phyloP scores from a whole-genome alignment of 2,888 invertebrate genomes.

The Morinoia aosen region DNA sequence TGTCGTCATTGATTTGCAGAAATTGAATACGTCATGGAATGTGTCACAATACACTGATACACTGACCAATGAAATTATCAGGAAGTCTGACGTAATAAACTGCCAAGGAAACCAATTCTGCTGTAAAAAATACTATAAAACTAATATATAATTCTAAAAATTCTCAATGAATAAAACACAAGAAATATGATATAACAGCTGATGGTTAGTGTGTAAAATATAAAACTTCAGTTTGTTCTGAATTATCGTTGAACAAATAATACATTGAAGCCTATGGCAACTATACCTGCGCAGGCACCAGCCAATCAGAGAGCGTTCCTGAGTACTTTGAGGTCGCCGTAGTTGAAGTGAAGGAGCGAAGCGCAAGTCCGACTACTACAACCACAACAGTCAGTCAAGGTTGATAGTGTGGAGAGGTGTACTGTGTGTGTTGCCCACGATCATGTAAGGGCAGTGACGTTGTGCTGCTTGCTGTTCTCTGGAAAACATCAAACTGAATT shows the following conservation, averaged over 20 bases:
- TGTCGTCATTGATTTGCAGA: not conserved
- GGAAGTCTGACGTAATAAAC: not conserved
- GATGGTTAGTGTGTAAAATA: not conserved
- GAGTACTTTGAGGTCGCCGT: constrained; percentile 25
- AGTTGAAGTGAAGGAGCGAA: not conserved
- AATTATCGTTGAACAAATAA: not conserved
- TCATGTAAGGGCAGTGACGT: not conserved
- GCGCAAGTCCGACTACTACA: not conserved
- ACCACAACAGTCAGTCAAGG: constrained; percentile 16
- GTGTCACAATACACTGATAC: not conserved
- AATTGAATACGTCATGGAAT: constrained; percentile 12
- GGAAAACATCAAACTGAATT: not conserved
- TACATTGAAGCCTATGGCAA: not conserved
- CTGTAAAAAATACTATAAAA: not conserved
- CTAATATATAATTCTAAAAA: not conserved
- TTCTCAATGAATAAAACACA: not conserved
- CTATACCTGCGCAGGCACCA: not conserved
- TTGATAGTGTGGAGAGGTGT: not conserved
- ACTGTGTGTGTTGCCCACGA: not conserved
- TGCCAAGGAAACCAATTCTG: not conserved
- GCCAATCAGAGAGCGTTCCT: constrained; percentile 8
- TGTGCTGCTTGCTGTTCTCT: not conserved
- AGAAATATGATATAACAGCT: not conserved
- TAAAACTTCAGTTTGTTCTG: not conserved
- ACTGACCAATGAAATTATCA: not conserved